phyloP scores from a whole-genome alignment of 2,888 invertebrate genomes.

The Bruchidius siliquastri region DNA sequence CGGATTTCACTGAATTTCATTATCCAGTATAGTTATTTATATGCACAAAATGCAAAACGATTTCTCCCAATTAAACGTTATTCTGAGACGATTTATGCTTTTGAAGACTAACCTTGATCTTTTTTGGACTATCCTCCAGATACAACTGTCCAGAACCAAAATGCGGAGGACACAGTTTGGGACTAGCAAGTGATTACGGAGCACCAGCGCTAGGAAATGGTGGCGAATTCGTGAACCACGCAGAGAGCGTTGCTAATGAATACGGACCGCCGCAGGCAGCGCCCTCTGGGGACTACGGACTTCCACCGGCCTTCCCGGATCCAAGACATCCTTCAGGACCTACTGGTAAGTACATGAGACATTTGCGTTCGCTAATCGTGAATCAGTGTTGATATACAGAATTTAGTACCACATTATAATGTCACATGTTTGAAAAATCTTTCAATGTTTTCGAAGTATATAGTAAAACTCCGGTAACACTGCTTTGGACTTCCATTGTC shows the following conservation, averaged over 20 bases:
- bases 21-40: too few relatives aligned
- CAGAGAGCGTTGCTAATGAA: conserved; percentile 51
- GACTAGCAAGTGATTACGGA: conserved; percentile 60
- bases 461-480: too few relatives aligned
- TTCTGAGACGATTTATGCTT: too few relatives aligned
- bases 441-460: too few relatives aligned
- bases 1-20: too few relatives aligned
- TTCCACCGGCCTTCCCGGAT: conserved; percentile 77
- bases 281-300: conserved; percentile 61
- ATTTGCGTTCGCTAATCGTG: too few relatives aligned
- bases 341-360: conserved; percentile 38
- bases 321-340: conserved; percentile 84
- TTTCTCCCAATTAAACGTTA: too few relatives aligned
- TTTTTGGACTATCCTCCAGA: conserved; percentile 36
- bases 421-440: too few relatives aligned
- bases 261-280: conserved; percentile 62
- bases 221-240: conserved; percentile 46
- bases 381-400: too few relatives aligned
- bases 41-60: too few relatives aligned
- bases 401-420: too few relatives aligned
- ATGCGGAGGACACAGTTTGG: conserved; percentile 65
- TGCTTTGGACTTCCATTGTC: too few relatives aligned
- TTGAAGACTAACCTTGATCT: neutral
- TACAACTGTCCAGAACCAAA: conserved; percentile 92
- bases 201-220: conserved; percentile 52